phyloP scores from a whole-genome alignment of 2,888 invertebrate genomes.

The Rapana venosa region DNA sequence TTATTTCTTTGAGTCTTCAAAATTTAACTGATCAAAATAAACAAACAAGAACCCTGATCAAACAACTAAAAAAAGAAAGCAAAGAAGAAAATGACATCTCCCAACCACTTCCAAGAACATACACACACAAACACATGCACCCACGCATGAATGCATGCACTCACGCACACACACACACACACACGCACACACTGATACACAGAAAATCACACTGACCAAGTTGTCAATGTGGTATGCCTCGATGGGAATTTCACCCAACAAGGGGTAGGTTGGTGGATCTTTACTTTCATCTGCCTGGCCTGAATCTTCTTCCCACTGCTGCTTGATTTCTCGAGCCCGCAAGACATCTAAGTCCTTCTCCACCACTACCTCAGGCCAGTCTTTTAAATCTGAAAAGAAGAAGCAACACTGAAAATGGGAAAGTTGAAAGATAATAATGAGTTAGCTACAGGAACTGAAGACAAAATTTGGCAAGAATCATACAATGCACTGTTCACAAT shows the following conservation, averaged over 20 bases:
- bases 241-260: slow-evolving; percentile 29
- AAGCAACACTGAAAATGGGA: too few relatives aligned
- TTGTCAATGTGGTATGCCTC: slow-evolving; percentile 31
- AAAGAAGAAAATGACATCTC: too few relatives aligned
- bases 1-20: too few relatives aligned
- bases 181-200: background rate
- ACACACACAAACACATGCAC: slow-evolving; percentile 3
- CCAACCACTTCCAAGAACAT: background rate
- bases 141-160: background rate
- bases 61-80: too few relatives aligned
- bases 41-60: too few relatives aligned
- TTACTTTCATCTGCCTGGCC: background rate
- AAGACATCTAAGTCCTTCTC: slow-evolving; percentile 42
- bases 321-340: slow-evolving; percentile 30
- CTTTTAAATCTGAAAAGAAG: slow-evolving; percentile 29
- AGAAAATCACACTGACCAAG: slow-evolving; percentile 19
- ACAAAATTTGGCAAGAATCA: too few relatives aligned
- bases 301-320: background rate
- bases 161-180: background rate
- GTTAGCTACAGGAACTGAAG: too few relatives aligned
- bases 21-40: too few relatives aligned
- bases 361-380: slow-evolving; percentile 48
- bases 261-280: background rate
- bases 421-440: too few relatives aligned
- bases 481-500: too few relatives aligned